Percentiles rank a stretch among this genome's conserved stretches.
phyloP scores from a whole-genome alignment of 2,113 vertebrate species.

The Archilochus colubris region DNA sequence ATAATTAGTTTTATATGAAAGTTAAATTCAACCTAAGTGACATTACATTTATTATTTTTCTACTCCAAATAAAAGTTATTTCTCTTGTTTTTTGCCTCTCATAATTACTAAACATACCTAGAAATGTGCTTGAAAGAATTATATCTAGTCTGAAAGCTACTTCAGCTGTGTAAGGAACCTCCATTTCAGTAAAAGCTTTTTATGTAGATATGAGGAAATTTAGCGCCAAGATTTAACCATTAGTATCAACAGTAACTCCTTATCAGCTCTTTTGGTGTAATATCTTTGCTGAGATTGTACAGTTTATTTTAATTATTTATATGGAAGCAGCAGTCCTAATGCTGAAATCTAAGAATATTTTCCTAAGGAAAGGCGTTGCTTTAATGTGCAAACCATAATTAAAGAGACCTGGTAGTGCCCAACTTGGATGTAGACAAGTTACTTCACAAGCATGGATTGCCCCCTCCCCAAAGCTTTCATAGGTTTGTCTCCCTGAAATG shows the following conservation, averaged over 20 bases:
- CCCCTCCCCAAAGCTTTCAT: neutral
- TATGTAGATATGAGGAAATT: neutral
- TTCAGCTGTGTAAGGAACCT: neutral
- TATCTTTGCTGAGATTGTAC: neutral
- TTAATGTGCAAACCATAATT: neutral
- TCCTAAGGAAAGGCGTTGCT: neutral
- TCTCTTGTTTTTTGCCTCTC: neutral
- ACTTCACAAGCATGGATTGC: neutral
- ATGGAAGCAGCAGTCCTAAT: neutral
- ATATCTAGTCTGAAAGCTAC: neutral
- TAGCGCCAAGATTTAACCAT: neutral
- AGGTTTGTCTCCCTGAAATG: neutral
- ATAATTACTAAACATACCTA: neutral
- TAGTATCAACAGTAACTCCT: neutral
- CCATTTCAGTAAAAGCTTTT: neutral
- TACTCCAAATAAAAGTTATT: neutral
- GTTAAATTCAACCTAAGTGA: neutral
- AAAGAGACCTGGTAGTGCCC: neutral
- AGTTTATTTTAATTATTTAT: neutral
- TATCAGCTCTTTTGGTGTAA: neutral
- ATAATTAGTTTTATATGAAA: neutral
- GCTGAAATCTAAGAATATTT: neutral
- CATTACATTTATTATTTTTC: neutral
- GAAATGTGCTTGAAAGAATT: neutral
- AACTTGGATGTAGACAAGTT: neutral